Evolutionary conservation across 2,113 vertebrate species (phyloP), one percentile per base, ranked within the genome.

Genomic region (Mionectes macconnelli): DNA sequence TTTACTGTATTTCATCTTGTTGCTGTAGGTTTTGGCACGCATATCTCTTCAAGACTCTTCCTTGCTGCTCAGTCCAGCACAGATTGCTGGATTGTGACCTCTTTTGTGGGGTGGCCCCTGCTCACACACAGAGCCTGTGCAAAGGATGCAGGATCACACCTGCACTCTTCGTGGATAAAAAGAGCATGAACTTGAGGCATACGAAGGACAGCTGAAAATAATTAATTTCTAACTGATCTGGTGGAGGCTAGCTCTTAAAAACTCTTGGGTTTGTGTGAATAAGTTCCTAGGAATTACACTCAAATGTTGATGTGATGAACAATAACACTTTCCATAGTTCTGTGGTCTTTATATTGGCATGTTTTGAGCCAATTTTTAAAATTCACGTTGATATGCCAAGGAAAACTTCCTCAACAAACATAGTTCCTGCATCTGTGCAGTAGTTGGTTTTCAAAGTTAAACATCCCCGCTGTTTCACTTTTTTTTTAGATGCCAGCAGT

Each of bases 371-470:
- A 40, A 3, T 66, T 92, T 60, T 83, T 40, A 7, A 31, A 74
- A 52, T 86, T 83, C 44, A 12, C 33, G 21, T 52, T 0, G 0
- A 67, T 76, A 89, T 9, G 82, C 94, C 89, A 97, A 96, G 63
- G 73, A 93, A 94, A 93, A 94, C 75, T 96, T 90, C 89, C 91
- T 92, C 62, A 62, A 68, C 74, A 90, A 92, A 66, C 68, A 80
- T 9, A 63, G 79, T 56, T 90, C 33, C 55, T 77, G 68, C 92
- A 94, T 94, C 89, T 97, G 88, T 96, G 93, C 84, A 94, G 87
- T 93, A 93, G 90, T 53, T 79, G 75, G 59, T 74, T 95, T 97
- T 92, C 93, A 93, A 91, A 94, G 91, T 75, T 91, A 96, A 93
- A 81, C 70, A 74, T 96, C 83, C 85, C 91, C 44, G 86, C 81